Base-by-base conservation (phyloP, 2,113 vertebrate species). In the Heteronetta atricapilla region DNA sequence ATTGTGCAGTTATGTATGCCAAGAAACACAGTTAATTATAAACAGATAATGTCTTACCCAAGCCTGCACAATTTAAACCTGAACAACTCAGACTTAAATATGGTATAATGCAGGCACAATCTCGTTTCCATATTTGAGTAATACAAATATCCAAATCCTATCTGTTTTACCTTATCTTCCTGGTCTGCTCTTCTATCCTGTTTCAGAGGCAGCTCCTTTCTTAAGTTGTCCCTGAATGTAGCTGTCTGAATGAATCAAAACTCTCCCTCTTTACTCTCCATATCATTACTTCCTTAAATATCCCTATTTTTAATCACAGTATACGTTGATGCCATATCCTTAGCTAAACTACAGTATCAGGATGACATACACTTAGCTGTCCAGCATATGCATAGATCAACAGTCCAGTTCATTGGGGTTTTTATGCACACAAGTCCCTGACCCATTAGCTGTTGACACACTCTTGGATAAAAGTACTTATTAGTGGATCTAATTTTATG, bases 381-480 rank as follows among this genome's bases (percentile, higher is more conserved):
- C 13, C 42, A 38, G 20, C n/a, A 62, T 60, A 64, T 82, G 20
- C 29, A 59, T 2, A 59, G 21, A 67, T 88, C 67, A n/a, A 29
- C 1, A 2, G 14, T 38, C 19, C 0, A 0, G 34, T 34, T 48
- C 13, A 44, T 44, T 36, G 23, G 25, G 8, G 14, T 3, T 38
- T 82, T 92, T 76, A 82, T 26, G 33, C 52, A 2, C 19, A 8
- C n/a, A 80, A 15, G 8, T 42, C n/a, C 28, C 42, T 58, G 58
- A 72, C 10, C 46, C 53, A 62, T 60, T 55, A 46, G 28, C 17
- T 74, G 55, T 42, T 3, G 3, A 42, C 28, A 77, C 10, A 67
- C 2, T 36, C 34, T 82, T n/a, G 12, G 26, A 33, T 40, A 60
- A 73, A 92, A 72, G 9, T 33, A 6, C 38, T 77, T 55, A 33